Evolutionary conservation across 2,797 vertebrate genomes (phyloP), one percentile per base, ranked within the genome.

Genomic region (Megaceryle alcyon): DNA sequence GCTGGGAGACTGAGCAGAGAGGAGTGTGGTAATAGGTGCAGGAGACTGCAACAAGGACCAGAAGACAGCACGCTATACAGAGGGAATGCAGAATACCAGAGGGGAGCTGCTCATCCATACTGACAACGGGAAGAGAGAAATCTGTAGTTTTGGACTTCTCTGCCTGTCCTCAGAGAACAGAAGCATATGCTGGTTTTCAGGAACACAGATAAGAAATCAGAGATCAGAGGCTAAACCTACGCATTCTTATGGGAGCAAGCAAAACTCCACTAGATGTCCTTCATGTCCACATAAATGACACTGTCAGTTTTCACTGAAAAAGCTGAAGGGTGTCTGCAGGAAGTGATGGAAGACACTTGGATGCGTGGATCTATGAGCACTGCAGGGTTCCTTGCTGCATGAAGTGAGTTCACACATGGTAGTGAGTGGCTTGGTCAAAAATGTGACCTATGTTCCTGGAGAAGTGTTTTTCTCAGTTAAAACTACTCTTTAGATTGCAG

Each of bases 231-330:
- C 88, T 91, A 25, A 43, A 73, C 28, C 60, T 17, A 8, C 1
- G 41, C 60, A 2, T 66, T 92, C 93, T 92, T 93, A 93, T 71
- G 94, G 95, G 91, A 96, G 93, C 78, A 31, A 77, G 83, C 70
- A 43, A 89, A 37, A 14, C 86, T 96, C 95, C 96, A 97, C 95
- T 97, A 96, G 96, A 81, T 96, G 95, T 97, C 95, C 95, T 97
- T 97, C 96, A 96, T 54, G 96, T 94, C 94, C 96, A 96, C 86
- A 41, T 44, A 96, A 96, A 97, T 97, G 93, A 84, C 95, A 94
- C 73, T 3, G 2, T 31, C 84, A 70, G 63, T 25, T 86, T 63
- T 39, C 31, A 3, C 88, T 60, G 90, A 17, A 43, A 86, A 64
- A 70, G 59, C 86, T 77, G 81, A 31, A 84, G 93, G 66, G 88